These are phyloP conservation scores for Melipona bicolor DNA, from an alignment of 2,888 invertebrate species.

Conservation along the genomic window DNA sequence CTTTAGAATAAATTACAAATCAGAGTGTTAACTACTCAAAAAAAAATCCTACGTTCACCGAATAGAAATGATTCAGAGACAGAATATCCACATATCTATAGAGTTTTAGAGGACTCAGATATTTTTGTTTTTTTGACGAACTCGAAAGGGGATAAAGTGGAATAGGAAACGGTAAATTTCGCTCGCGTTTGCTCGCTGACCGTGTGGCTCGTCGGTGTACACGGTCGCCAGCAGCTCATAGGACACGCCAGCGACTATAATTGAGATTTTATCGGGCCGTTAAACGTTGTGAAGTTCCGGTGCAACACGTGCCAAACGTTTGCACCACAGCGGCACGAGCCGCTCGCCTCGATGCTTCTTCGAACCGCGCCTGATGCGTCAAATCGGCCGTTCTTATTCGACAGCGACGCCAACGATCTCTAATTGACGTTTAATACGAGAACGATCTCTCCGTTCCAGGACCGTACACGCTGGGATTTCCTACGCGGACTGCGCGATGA, in stretches of 20 bases:
- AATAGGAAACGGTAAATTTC: constrained; percentile 42
- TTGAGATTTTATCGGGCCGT: constrained; percentile 70
- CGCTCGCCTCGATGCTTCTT: constrained; percentile 38
- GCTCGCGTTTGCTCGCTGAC: constrained; percentile 31
- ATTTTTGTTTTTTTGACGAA: constrained; percentile 21
- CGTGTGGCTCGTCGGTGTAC: constrained; percentile 12
- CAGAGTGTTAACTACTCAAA: too few relatives aligned
- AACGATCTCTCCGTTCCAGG: constrained; percentile 43
- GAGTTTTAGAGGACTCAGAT: background rate
- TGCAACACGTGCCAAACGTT: constrained; percentile 69
- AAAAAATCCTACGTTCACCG: too few relatives aligned
- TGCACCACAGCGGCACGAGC: constrained; percentile 30
- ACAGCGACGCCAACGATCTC: background rate
- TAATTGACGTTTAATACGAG: background rate
- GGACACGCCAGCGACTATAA: constrained; percentile 65
- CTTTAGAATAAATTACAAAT: too few relatives aligned
- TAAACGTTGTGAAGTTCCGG: constrained; percentile 67
- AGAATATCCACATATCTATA: too few relatives aligned
- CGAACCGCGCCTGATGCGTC: constrained; percentile 33
- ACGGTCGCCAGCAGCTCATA: constrained; percentile 48
- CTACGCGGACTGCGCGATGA: constrained; percentile 52
- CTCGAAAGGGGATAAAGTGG: constrained; percentile 13
- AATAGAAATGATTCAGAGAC: too few relatives aligned
- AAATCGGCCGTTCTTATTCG: constrained; percentile 25
- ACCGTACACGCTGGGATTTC: constrained; percentile 20